Base-by-base conservation (phyloP, 1,140 invertebrate genomes). In the Eueides isabella region DNA sequence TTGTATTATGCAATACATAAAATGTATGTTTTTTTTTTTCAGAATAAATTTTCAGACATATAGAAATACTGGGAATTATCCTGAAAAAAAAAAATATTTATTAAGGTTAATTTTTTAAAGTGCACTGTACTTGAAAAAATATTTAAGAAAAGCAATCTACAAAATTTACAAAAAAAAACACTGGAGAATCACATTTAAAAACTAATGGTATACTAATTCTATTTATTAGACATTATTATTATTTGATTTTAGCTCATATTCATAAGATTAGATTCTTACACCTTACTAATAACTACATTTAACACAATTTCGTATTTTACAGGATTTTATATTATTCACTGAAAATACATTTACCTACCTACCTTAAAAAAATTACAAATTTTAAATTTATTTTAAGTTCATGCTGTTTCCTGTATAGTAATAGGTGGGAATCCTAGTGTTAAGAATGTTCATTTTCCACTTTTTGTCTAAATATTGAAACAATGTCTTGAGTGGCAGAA, bases 181-280 rank as follows among this genome's bases (percentile, higher is more conserved):
- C 41, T 44, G 1, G 2, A 19, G 6, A 38, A 38, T 16, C 7
- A 19, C 19, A n/a, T 55, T 2, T 66, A 23, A 5, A 35, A 66
- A 31, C 38, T 71, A 65, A 14, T 71, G 55, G 65, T 75, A 68
- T 55, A 64, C 61, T 76, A 72, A 38, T 44, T 41, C 55, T 63
- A 64, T 35, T 41, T 66, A 70, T 76, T 79, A 79, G 71, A 79
- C 76, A 76, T 71, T 77, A 68, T 63, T 69, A 66, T 75, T 67
- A 75, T 63, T 44, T 48, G 68, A 69, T 83, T 84, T 85, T 80
- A 92, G 88, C 89, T 92, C 89, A 86, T 87, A 87, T 89, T 92
- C 91, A 92, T 92, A 92, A 92, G 91, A 91, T 86, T 90, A 91
- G 86, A 80, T 84, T 80, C 84, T 85, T 89, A 82, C 29, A 76